phyloP scores from a whole-genome alignment of 2,797 vertebrate species.

The Cichlasoma orientale region DNA sequence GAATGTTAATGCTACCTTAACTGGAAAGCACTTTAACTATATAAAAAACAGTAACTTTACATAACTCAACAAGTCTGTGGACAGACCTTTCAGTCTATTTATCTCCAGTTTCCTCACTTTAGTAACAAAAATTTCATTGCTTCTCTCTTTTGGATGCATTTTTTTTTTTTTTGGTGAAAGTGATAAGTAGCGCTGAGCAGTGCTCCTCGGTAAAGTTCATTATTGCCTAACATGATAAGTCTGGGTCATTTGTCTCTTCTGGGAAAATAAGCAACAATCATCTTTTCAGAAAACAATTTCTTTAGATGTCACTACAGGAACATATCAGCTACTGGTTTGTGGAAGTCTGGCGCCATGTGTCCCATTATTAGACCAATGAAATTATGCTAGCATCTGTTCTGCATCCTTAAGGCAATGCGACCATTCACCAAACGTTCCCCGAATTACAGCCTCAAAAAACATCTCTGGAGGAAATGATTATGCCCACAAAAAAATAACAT shows the following conservation, averaged over 20 bases:
- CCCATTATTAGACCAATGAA: slow-evolving; percentile 1
- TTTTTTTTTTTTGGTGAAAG: neutral
- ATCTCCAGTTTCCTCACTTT: neutral
- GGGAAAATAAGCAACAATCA: neutral
- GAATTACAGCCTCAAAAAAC: neutral
- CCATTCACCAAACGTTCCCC: neutral
- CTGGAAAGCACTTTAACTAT: neutral
- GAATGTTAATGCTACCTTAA: neutral
- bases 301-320: neutral
- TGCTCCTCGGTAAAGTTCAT: neutral
- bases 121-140: neutral
- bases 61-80: neutral
- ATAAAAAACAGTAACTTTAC: neutral
- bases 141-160: neutral
- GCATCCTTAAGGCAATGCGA: slow-evolving; percentile 2
- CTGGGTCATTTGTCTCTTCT: neutral
- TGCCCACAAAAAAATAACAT: neutral
- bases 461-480: neutral
- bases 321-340: neutral
- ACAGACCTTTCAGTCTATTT: too few species aligned
- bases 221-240: neutral
- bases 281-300: neutral
- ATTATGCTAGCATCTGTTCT: slow-evolving; percentile 25
- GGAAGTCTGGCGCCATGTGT: neutral
- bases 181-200: neutral